Evolutionary conservation across 2,113 vertebrate genomes (phyloP).

Genomic region (Hylia prasina): DNA sequence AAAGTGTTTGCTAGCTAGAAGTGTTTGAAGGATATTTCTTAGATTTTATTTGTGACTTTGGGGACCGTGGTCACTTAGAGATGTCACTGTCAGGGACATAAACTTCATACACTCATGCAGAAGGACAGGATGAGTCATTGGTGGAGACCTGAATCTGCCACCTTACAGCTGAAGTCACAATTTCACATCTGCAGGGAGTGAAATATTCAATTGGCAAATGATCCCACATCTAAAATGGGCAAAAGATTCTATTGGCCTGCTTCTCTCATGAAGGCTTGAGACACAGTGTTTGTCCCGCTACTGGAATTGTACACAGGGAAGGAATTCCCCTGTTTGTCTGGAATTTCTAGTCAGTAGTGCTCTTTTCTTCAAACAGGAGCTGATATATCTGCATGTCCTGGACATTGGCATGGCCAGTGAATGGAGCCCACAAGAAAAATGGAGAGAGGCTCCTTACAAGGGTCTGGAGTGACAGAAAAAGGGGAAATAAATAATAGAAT

Average conservation of each 20-base stretch:
- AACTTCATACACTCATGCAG: neutral
- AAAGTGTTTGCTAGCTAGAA: neutral
- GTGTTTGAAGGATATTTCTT: neutral
- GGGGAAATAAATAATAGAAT: neutral
- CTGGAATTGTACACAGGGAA: neutral
- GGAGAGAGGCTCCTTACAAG: neutral
- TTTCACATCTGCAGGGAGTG: neutral
- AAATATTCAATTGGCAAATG: neutral
- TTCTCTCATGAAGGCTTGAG: neutral
- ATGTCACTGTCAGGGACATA: neutral
- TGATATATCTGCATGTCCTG: neutral
- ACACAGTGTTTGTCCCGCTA: neutral
- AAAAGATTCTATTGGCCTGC: neutral
- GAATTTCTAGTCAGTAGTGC: neutral
- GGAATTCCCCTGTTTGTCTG: neutral
- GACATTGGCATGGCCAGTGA: neutral
- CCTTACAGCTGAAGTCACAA: neutral
- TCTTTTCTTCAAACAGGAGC: neutral
- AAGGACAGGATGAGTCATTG: neutral
- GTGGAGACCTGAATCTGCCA: neutral
- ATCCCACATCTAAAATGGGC: neutral
- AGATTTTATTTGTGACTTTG: neutral
- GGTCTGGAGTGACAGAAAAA: neutral
- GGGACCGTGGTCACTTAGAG: neutral
- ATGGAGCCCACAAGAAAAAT: neutral